Conservation (phyloP, 2,113 vertebrate genomes). For the Tursiops truncatus region DNA sequence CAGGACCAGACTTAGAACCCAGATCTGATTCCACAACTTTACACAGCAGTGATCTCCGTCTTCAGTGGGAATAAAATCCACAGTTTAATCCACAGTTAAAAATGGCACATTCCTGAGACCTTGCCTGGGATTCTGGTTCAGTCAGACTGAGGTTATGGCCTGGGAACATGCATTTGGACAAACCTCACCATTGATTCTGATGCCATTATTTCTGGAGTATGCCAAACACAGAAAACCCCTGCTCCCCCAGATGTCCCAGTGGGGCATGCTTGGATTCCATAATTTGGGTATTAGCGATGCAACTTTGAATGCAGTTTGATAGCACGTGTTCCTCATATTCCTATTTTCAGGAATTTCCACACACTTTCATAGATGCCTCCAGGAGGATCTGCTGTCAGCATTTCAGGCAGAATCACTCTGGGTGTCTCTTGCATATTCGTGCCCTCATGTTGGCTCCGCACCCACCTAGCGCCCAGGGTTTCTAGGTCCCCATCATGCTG, state of each 20-base stretch:
- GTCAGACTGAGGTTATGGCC: fast-evolving
- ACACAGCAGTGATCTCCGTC: background rate
- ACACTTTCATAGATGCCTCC: background rate
- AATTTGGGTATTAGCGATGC: background rate
- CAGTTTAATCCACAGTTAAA: background rate
- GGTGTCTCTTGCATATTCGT: background rate
- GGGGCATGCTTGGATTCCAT: background rate
- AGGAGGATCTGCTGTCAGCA: background rate
- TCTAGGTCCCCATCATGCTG: background rate
- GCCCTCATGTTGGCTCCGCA: background rate
- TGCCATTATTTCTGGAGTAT: background rate
- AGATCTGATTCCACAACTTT: background rate
- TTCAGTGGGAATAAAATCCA: background rate
- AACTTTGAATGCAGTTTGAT: background rate
- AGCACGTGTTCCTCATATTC: background rate
- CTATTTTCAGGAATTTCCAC: background rate
- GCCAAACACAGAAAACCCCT: background rate
- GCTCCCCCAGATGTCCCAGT: too few relatives aligned
- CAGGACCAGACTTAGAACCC: background rate
- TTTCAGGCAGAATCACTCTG: background rate
- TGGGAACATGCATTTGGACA: background rate
- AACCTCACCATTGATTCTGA: background rate
- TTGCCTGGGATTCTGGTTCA: background rate
- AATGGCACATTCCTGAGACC: background rate
- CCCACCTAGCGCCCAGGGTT: fast-evolving